Percentiles rank a stretch among this genome's conserved stretches.
These are phyloP conservation scores for Plebejus melissa DNA, from an alignment of 2,888 invertebrate genomes.

Conservation along the genomic window DNA sequence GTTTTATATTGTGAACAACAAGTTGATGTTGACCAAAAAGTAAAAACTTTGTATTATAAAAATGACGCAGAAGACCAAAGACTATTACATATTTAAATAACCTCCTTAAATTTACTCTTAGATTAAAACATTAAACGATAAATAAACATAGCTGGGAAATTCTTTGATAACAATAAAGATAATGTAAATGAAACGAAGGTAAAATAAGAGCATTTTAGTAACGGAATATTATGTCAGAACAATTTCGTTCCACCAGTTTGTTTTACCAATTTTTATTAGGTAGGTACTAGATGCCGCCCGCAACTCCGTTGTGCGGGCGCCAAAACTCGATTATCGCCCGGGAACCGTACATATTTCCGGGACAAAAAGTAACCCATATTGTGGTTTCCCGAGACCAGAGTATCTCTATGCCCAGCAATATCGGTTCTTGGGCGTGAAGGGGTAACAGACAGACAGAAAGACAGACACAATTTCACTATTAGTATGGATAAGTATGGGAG, in stretches of 20 bases:
- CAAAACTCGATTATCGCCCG: no score
- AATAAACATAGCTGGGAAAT: conserved; percentile 14
- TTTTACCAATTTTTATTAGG: not conserved
- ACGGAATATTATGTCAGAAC: not conserved
- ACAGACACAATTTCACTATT: no score
- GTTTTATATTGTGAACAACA: not conserved
- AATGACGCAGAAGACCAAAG: not conserved
- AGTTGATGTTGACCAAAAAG: not conserved
- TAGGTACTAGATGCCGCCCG: no score
- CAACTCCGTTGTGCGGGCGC: no score
- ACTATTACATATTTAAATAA: not conserved
- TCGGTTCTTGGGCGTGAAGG: no score
- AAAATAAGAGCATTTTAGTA: conserved; percentile 5
- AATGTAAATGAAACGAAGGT: not conserved
- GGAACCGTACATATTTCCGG: no score
- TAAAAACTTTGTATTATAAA: not conserved
- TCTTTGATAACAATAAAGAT: conserved; percentile 10
- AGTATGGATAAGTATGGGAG: no score
- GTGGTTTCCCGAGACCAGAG: no score
- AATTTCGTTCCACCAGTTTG: not conserved
- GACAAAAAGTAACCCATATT: no score
- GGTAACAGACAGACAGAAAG: no score
- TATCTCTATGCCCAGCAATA: no score
- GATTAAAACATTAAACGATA: not conserved
- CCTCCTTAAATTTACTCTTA: conserved; percentile 15